Evolutionary conservation across 2,797 vertebrate genomes (phyloP), one percentile per base, ranked within the genome.

Genomic region (Podargus strigoides): DNA sequence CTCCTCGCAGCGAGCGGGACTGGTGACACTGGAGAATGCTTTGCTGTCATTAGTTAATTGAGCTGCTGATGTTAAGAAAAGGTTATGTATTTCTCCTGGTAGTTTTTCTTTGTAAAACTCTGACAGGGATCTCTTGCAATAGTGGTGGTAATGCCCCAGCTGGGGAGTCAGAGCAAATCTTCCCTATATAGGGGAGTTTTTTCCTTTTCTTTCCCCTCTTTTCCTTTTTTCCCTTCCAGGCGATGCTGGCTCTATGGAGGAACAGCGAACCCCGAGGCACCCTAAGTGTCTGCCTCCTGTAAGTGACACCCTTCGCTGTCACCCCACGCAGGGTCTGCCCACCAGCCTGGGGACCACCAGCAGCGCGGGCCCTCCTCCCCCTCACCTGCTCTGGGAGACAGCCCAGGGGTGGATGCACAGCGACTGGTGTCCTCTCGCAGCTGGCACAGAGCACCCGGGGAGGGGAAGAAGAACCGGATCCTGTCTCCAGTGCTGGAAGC

Each of bases 31-130:
- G 96, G 97, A 97, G 97, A 98, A 98, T 93, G 97, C 98, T 97
- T 96, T 98, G 98, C 98, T 98, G 98, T 98, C 98, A 98, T 98
- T 98, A 98, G 98, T 96, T 98, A 98, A 98, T 98, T 98, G 98
- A 98, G 96, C 97, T 96, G 96, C 97, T 80, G 94, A 98, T 98
- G 98, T 98, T 98, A 98, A 98, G 97, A 98, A 98, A 98, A 98
- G 98, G 98, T 98, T 98, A 98, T 97, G 97, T 98, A 97, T 98
- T 98, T 98, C 97, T 97, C 97, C 97, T 96, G 96, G 95, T 97
- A 98, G 97, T 98, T 98, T 98, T 98, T 96, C 97, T 98, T 98
- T 97, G 94, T 94, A 96, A 97, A 97, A 97, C 96, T 97, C 96
- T 97, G 96, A 93, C 97, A 96, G 84, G 67, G 96, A 95, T 96